Base-by-base conservation (phyloP, 2,113 vertebrate genomes). In the Rhinogobius similis region DNA sequence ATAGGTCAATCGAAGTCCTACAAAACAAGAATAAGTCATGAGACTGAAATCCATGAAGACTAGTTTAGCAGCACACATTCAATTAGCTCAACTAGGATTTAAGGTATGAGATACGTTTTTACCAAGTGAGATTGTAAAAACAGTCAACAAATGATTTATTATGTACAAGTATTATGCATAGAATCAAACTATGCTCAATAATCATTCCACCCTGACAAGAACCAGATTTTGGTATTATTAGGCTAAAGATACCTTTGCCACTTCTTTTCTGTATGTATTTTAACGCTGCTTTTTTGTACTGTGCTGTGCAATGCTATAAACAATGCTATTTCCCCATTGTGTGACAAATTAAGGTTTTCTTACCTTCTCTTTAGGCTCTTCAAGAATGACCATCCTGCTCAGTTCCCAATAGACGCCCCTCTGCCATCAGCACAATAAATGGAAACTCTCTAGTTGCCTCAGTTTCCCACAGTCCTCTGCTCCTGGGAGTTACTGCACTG, bases 391-490 rank as follows among this genome's bases (percentile, higher is more conserved):
- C 18, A 4, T 38, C 18, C 32, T 61, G 58, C 58, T 61, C 29
- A 10, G 7, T 36, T 27, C 56, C 27, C 29, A n/a, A 61, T 5
- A 13, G 29, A 36, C 26, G 48, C 7, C 52, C 16, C 76, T 62
- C 36, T 65, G 80, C 65, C 72, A 82, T 48, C 55, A 1, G 3
- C 11, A 65, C 48, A 68, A 81, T 76, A 89, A 90, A 84, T 80
- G 81, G 77, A 82, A 73, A 71, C 18, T 82, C 84, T 87, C 74
- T 74, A 80, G 79, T 83, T 81, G 81, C 89, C 85, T 87, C 83
- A 82, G 78, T 90, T 89, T 87, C 89, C 89, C 88, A 89, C 83
- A 86, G 79, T 84, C 76, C 88, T 82, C 77, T 59, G 85, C 82
- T 83, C 78, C 81, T 84, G 76, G 75, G 82, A 52, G 73, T 24